A percentile compares a stretch with the other conserved stretches of the same genome.
Evolutionary conservation across 1,140 invertebrate genomes (phyloP).

Genomic region (Atopsyche davidsoni): DNA sequence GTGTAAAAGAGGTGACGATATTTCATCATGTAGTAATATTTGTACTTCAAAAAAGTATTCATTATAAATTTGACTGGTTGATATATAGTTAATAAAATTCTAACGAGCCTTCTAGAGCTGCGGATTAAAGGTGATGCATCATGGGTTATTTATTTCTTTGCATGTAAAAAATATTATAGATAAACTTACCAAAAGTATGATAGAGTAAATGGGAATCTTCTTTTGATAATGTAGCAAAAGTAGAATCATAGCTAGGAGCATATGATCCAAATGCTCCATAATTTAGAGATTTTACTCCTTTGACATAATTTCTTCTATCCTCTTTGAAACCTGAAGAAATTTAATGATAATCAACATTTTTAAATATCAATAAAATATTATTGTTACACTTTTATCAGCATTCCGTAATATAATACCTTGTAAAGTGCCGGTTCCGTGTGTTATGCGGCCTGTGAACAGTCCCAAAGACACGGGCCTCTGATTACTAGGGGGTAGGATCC

Average conservation of each 20-base stretch:
- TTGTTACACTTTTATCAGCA: background rate
- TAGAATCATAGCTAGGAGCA: slow-evolving; percentile 91
- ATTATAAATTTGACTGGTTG: no score
- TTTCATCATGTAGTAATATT: no score
- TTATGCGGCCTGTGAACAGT: slow-evolving; percentile 72
- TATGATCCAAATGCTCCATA: slow-evolving; percentile 95
- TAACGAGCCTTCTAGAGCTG: no score
- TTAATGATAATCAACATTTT: background rate
- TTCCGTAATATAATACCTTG: slow-evolving; percentile 40
- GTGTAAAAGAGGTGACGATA: no score
- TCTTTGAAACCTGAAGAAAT: slow-evolving; percentile 65
- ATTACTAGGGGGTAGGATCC: slow-evolving; percentile 59
- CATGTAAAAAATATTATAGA: no score
- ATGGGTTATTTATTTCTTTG: no score
- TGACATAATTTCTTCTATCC: slow-evolving; percentile 81
- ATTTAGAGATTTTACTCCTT: slow-evolving; percentile 84
- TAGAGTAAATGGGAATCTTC: slow-evolving; percentile 90
- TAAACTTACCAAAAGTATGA: slow-evolving; percentile 78
- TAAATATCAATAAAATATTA: background rate
- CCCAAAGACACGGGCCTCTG: slow-evolving; percentile 81
- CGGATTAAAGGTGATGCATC: no score
- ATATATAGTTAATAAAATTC: no score
- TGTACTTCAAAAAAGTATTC: no score
- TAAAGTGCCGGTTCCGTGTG: slow-evolving; percentile 66
- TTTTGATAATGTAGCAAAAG: slow-evolving; percentile 88